A percentile compares a stretch with the other conserved stretches of the same genome.
These are phyloP conservation scores for Typhlomys cinereus DNA, from an alignment of 2,113 vertebrate species.

Conservation along the genomic window DNA sequence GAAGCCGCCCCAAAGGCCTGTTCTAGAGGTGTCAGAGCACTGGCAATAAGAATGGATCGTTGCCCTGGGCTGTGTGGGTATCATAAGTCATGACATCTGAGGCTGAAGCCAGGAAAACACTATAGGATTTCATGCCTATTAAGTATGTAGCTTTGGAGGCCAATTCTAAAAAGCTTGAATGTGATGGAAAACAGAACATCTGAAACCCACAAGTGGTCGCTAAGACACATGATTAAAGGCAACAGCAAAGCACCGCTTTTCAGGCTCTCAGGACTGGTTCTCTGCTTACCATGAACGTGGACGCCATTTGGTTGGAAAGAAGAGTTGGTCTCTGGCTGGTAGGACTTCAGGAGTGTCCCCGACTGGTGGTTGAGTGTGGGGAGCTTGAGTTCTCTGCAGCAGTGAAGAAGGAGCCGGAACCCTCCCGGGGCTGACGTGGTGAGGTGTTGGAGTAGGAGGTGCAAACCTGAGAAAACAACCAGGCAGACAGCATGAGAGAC, in stretches of 20 bases:
- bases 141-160: conserved; percentile 9
- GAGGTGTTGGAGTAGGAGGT: conserved; percentile 84
- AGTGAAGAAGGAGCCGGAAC: conserved; percentile 80
- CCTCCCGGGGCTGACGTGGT: conserved; percentile 85
- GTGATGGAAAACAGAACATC: background rate
- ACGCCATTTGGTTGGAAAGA: conserved; percentile 83
- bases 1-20: background rate
- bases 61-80: background rate
- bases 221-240: background rate
- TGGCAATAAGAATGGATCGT: background rate
- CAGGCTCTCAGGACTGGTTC: background rate
- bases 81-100: background rate
- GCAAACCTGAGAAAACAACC: conserved; percentile 87
- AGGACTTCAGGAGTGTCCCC: conserved; percentile 82
- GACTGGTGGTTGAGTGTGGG: conserved; percentile 79
- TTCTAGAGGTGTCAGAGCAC: background rate
- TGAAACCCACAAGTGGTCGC: background rate
- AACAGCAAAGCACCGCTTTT: background rate
- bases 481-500: conserved; percentile 5
- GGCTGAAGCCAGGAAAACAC: background rate
- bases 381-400: conserved; percentile 83
- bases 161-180: background rate
- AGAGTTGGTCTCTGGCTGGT: conserved; percentile 77
- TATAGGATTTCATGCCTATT: background rate
- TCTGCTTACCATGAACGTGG: conserved; percentile 86